Conservation (phyloP, 2,797 vertebrate species). For the Clarias pachynema region DNA sequence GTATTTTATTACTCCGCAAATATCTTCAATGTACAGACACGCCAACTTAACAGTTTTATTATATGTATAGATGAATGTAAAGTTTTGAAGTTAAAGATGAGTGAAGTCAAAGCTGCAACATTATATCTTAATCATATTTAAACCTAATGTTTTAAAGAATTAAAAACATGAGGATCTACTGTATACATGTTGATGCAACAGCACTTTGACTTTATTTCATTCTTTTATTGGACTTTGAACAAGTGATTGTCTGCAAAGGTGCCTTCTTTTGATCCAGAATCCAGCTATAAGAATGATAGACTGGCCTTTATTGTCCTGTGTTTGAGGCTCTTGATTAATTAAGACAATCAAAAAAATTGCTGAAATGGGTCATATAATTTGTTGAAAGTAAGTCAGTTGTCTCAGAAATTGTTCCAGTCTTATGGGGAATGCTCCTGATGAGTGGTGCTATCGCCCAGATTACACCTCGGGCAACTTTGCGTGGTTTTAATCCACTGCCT, state of each 20-base stretch:
- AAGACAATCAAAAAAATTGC: not conserved
- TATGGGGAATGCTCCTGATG: not conserved
- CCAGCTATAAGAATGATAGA: not conserved
- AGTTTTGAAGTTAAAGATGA: no score
- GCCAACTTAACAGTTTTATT: no score
- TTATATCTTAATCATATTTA: no score
- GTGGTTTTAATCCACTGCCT: not conserved
- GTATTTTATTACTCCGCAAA: no score
- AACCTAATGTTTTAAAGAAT: no score
- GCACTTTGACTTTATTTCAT: no score
- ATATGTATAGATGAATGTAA: no score
- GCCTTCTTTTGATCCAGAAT: not conserved
- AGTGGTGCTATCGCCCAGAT: not conserved
- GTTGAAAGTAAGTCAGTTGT: not conserved
- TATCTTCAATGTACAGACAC: no score
- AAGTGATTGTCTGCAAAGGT: not conserved
- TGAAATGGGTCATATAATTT: not conserved
- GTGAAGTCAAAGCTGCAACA: no score
- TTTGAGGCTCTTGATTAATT: not conserved
- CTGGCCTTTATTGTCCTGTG: not conserved
- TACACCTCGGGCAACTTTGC: not conserved
- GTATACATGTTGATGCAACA: not conserved
- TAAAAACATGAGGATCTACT: no score
- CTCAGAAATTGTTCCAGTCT: not conserved
- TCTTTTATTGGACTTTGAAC: not conserved